Conservation (phyloP, 1,140 invertebrate species). For the Chironomus striatipennis region DNA sequence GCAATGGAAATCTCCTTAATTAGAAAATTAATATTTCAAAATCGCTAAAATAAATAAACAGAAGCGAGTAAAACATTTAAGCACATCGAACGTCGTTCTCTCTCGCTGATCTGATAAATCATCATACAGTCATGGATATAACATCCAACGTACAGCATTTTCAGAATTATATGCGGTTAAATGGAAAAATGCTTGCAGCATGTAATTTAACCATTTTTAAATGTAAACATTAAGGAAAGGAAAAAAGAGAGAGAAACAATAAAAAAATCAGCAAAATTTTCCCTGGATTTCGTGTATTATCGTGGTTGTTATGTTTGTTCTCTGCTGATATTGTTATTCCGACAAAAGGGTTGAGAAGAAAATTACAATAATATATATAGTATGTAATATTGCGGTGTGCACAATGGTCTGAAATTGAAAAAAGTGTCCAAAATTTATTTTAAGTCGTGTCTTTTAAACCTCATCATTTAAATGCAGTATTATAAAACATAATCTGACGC, state of each 20-base stretch:
- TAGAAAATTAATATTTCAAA: slow-evolving; percentile 10
- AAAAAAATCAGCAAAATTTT: slow-evolving; percentile 2
- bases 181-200: not conserved
- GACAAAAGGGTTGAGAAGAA: not conserved
- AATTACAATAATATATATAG: not conserved
- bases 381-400: not conserved
- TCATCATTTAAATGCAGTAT: too few species aligned
- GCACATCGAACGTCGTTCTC: not conserved
- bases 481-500: too few species aligned
- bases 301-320: not conserved
- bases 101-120: not conserved
- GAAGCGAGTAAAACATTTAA: not conserved
- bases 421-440: too few species aligned
- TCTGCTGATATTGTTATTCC: not conserved
- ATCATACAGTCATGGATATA: too few species aligned
- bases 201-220: slow-evolving; percentile 3
- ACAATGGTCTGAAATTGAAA: too few species aligned
- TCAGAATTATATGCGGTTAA: slow-evolving; percentile 1
- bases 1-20: not conserved
- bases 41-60: slow-evolving; percentile 3
- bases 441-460: too few species aligned
- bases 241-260: too few species aligned
- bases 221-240: not conserved
- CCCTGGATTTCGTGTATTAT: not conserved
- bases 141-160: not conserved